A percentile compares a stretch with the other conserved stretches of the same genome.
Conservation (phyloP, 35 echinoderm and acorn worm species). For the Hemicentrotus pulcherrimus region DNA sequence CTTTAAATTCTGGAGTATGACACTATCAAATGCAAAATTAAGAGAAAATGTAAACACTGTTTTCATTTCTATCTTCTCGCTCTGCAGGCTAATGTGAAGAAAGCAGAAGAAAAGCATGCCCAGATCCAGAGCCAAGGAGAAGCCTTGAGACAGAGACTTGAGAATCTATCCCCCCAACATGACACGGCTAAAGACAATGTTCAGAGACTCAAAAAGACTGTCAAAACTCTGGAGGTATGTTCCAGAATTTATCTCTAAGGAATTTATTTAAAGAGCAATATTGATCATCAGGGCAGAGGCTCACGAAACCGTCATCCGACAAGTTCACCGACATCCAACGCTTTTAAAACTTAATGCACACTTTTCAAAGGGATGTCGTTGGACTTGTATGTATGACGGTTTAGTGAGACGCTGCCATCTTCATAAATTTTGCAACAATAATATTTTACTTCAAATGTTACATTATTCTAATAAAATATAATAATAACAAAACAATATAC, state of each 20-base stretch:
- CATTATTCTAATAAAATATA: too few relatives aligned
- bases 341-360: too few relatives aligned
- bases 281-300: not conserved
- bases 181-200: constrained; percentile 49
- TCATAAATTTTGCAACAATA: too few relatives aligned
- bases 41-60: not conserved
- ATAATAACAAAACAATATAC: too few relatives aligned
- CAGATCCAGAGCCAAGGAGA: constrained; percentile 65
- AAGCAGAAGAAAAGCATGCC: constrained; percentile 53
- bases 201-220: constrained; percentile 40
- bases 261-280: not conserved
- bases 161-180: constrained; percentile 72
- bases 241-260: not conserved
- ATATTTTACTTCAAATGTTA: too few relatives aligned
- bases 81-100: constrained; percentile 62
- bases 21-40: not conserved
- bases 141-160: constrained; percentile 56
- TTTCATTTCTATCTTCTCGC: not conserved
- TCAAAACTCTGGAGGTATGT: constrained; percentile 67
- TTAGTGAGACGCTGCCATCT: too few relatives aligned
- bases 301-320: not conserved
- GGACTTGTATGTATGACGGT: too few relatives aligned
- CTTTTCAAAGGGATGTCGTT: too few relatives aligned
- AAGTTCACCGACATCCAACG: too few relatives aligned
- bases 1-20: too few relatives aligned